Base-by-base conservation (phyloP, 2,888 invertebrate species). In the Caenorhabditis sp. region DNA sequence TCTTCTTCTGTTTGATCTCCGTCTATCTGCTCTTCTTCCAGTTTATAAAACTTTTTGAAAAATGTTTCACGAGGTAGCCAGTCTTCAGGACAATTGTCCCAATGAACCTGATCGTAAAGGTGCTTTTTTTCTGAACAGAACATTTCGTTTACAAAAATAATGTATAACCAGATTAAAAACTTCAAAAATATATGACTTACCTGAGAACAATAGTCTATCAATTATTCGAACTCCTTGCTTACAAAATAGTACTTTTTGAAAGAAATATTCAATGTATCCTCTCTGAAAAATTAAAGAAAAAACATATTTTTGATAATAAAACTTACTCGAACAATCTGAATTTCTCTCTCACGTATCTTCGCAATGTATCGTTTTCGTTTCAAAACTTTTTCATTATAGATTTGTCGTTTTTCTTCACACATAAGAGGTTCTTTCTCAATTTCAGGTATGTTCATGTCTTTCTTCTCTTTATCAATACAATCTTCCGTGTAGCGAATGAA, bases 161-260 rank as follows among this genome's bases (percentile, higher is more conserved):
- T 17, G 17, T 12, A 3, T 3, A 8, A 69, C 58, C 24, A 24
- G 1, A 21, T 53, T n/a, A 3, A n/a, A 63, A 1, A 58, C 58
- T 31, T 50, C 1, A 17, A 55, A 19, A n/a, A 62, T 12, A 60
- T 21, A 14, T n/a, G n/a, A 53, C 62, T 66, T 10, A 66, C 66
- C 21, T 3, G 53, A 14, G 27, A 53, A 66, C 21, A 71, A 53
- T 4, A 71, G 6, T 12, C 59, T 14, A 54, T 71, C 71, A n/a
- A 66, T 66, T 23, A 66, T 71, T 12, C 60, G 59, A 21, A 71
- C 50, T 1, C 71, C 71, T 17, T 62, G 6, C 23, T 71, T 66
- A n/a, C 55, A 58, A 63, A 60, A 66, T 0, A 71, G 43, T 12
- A 63, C 55, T 21, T 66, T 66, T 1, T 27, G 27, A 37, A 71